A percentile compares a stretch with the other conserved stretches of the same genome.
These are phyloP conservation scores for Melanocharis versteri DNA, from an alignment of 2,113 vertebrate genomes.

Conservation along the genomic window DNA sequence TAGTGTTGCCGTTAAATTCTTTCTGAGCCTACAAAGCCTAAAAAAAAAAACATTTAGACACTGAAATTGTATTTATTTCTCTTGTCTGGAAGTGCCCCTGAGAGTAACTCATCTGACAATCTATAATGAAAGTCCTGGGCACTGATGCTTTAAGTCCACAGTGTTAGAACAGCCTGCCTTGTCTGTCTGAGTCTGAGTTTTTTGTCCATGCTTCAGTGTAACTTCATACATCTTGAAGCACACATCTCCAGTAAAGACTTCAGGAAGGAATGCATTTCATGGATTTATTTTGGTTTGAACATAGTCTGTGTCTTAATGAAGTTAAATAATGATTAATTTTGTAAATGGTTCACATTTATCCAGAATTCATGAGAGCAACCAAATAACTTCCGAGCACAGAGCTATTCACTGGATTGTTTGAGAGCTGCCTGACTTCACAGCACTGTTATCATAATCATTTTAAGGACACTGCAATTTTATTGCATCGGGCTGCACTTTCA, in stretches of 20 bases:
- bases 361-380: not conserved
- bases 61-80: not conserved
- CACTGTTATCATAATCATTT: not conserved
- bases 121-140: not conserved
- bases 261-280: not conserved
- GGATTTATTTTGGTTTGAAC: not conserved
- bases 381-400: not conserved
- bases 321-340: not conserved
- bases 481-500: not conserved
- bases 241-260: not conserved
- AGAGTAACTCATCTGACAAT: not conserved
- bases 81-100: not conserved
- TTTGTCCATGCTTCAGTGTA: not conserved
- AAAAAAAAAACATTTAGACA: not conserved
- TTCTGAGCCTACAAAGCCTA: not conserved
- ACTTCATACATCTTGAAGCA: not conserved
- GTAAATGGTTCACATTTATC: not conserved
- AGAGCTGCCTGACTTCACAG: not conserved
- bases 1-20: not conserved
- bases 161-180: not conserved
- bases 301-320: not conserved
- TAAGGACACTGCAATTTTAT: conserved; percentile 19
- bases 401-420: not conserved
- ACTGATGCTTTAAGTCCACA: not conserved
- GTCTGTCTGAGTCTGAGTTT: not conserved